Evolutionary conservation across 1,140 invertebrate genomes (phyloP), one percentile per base, ranked within the genome.

Genomic region (Hylyphantes graminicola): DNA sequence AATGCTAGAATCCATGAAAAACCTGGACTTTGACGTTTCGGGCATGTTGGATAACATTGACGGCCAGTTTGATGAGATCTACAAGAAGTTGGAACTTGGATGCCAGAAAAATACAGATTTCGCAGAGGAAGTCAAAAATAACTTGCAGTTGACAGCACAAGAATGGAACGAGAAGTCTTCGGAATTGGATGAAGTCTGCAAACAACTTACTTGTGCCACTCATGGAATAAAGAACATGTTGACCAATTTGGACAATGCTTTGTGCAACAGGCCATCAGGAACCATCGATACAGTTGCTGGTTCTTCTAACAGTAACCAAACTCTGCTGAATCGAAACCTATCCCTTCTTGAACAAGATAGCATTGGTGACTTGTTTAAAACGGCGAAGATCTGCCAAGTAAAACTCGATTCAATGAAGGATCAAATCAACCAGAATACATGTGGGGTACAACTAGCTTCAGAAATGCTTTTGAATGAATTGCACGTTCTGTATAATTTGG

Each of bases 41-140:
- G 55, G 53, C 7, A 73, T 81, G 4, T 13, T 81, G 5, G 78
- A 81, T 48, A 81, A 72, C 54, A 81, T 81, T 21, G 78, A 81
- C n/a, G 54, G 53, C 6, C 78, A 81, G 55, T 72, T 81, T 11
- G 78, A 81, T 19, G 67, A 81, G 3, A 81, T 81, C 53, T 81
- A 59, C 15, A 19, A 53, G 53, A 72, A 67, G 53, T 21, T 81
- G 9, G 78, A 81, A 15, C 19, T 81, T 21, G 64, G 78, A 6
- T 63, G 57, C n/a, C 78, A 73, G 19, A 61, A 61, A 50, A 81
- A 81, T 21, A 53, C 55, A 0, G 78, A 81, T 13, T 57, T 61
- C 15, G 51, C 67, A 11, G 68, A 73, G 17, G 78, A 81, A 13
- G 10, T 81, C 10, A n/a, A 19, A 2, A 10, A 50, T 11, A 61